phyloP scores from a whole-genome alignment of 2,888 invertebrate species.

The Scaptomyza caliginosa region DNA sequence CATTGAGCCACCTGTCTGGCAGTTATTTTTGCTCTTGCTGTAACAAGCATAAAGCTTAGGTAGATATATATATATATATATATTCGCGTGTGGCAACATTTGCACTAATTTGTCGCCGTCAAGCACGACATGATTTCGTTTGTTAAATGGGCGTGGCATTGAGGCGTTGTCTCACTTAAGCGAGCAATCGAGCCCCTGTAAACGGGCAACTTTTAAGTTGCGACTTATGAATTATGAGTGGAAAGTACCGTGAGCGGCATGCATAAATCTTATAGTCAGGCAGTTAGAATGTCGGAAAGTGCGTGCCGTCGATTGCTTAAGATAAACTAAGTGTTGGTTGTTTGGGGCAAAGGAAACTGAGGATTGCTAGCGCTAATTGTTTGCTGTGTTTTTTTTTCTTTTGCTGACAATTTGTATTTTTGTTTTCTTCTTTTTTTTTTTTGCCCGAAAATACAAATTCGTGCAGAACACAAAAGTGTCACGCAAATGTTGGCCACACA shows the following conservation, averaged over 20 bases:
- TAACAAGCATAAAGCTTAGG: no score
- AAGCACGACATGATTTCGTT: constrained; percentile 44
- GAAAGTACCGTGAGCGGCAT: constrained; percentile 52
- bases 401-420: constrained; percentile 66
- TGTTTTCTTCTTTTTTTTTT: no score
- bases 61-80: not conserved
- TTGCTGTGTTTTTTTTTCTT: constrained; percentile 55
- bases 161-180: not conserved
- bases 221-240: constrained; percentile 30
- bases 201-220: constrained; percentile 15
- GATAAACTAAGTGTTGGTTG: constrained; percentile 38
- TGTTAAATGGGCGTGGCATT: not conserved
- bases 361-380: constrained; percentile 60
- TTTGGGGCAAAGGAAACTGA: not conserved
- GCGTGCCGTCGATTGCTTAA: constrained; percentile 62
- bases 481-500: constrained; percentile 55
- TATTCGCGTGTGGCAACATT: constrained; percentile 44
- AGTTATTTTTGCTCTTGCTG: not conserved
- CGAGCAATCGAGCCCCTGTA: not conserved
- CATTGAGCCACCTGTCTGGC: constrained; percentile 47
- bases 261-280: constrained; percentile 53
- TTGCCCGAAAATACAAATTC: constrained; percentile 26
- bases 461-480: constrained; percentile 48
- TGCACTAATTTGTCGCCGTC: constrained; percentile 64
- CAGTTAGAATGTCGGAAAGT: constrained; percentile 18